Percentiles rank a stretch among this genome's conserved stretches.
Evolutionary conservation across 2,888 invertebrate genomes (phyloP).

Genomic region (Drosophila limbata): DNA sequence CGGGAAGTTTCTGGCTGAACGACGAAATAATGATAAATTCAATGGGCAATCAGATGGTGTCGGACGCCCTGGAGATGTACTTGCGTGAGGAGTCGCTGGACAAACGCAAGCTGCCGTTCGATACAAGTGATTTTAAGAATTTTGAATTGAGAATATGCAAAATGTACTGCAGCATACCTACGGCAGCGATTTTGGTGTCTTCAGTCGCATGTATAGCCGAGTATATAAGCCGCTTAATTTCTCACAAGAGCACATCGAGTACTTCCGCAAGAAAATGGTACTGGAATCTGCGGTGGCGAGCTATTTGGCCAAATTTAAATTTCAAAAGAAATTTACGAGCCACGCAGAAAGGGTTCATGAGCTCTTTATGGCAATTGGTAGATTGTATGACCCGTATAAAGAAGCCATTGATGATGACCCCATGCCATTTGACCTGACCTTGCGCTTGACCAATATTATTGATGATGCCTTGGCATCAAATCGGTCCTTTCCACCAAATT

Average conservation of each 20-base stretch:
- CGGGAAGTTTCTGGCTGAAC: constrained; percentile 96
- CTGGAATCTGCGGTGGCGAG: too few species aligned
- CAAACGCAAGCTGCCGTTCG: constrained; percentile 92
- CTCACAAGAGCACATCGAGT: constrained; percentile 96
- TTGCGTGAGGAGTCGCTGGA: constrained; percentile 93
- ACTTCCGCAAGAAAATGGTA: constrained; percentile 96
- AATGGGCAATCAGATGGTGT: constrained; percentile 93
- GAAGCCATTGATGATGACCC: too few species aligned
- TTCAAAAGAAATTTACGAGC: too few species aligned
- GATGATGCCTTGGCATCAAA: too few species aligned
- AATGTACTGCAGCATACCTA: constrained; percentile 98
- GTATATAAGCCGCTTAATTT: constrained; percentile 93
- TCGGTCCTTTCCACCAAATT: too few species aligned
- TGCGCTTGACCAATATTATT: too few species aligned
- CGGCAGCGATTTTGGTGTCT: constrained; percentile 99
- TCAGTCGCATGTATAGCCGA: constrained; percentile 99
- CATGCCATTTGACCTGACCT: too few species aligned
- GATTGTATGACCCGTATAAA: too few species aligned
- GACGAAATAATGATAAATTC: constrained; percentile 99
- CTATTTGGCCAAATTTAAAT: too few species aligned
- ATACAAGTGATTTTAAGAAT: constrained; percentile 90
- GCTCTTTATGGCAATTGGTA: too few species aligned
- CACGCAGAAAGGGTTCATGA: too few species aligned
- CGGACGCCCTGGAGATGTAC: constrained; percentile 91
- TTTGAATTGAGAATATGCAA: constrained; percentile 88